These are phyloP conservation scores for Rhineura floridana DNA, from an alignment of 2,113 vertebrate genomes.

Conservation along the genomic window DNA sequence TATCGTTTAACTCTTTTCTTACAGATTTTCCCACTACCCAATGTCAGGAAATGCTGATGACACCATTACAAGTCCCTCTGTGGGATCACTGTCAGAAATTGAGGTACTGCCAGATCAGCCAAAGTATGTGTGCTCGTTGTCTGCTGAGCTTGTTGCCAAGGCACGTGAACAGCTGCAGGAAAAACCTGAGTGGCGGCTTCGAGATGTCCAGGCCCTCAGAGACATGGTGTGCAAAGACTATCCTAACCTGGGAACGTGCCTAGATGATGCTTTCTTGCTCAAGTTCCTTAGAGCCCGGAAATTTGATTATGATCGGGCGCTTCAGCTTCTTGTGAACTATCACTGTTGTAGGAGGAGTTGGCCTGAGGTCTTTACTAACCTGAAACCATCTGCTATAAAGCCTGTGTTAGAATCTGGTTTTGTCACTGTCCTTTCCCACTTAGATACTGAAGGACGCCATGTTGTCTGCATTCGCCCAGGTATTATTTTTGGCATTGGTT, in stretches of 20 bases:
- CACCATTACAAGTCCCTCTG: constrained; percentile 79
- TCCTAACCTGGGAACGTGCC: constrained; percentile 86
- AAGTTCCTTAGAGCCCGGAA: constrained; percentile 97
- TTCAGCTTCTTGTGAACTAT: constrained; percentile 96
- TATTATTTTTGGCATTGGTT: constrained; percentile 50
- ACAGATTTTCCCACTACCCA: constrained; percentile 67
- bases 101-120: constrained; percentile 77
- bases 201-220: constrained; percentile 93
- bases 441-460: constrained; percentile 89
- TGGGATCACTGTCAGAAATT: constrained; percentile 71
- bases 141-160: constrained; percentile 89
- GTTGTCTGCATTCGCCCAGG: constrained; percentile 93
- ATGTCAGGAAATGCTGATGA: constrained; percentile 92
- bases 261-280: constrained; percentile 92
- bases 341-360: constrained; percentile 89
- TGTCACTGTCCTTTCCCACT: constrained; percentile 89
- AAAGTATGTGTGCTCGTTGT: constrained; percentile 88
- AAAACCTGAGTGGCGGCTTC: constrained; percentile 95
- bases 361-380: constrained; percentile 93
- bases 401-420: constrained; percentile 92
- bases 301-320: constrained; percentile 94
- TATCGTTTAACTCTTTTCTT: neutral
- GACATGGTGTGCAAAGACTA: constrained; percentile 97
- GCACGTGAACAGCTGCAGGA: constrained; percentile 96
- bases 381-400: constrained; percentile 89